Evolutionary conservation across 1,140 invertebrate genomes (phyloP).

Genomic region (Meloidogyne exigua): DNA sequence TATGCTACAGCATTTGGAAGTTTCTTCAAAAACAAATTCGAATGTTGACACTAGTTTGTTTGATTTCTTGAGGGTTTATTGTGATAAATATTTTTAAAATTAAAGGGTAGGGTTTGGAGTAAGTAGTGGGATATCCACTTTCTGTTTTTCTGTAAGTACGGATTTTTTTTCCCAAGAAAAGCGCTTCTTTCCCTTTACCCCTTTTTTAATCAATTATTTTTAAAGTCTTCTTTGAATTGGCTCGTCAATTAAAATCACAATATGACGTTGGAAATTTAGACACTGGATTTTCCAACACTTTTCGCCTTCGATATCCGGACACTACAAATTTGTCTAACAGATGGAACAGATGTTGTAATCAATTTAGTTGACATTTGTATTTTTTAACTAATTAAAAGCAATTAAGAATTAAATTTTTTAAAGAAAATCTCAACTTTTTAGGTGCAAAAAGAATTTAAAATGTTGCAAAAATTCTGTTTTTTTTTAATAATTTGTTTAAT

Average conservation of each 20-base stretch:
- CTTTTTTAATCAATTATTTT: neutral
- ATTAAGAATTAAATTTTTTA: neutral
- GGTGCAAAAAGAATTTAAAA: neutral
- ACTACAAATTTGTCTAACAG: slow-evolving; percentile 48
- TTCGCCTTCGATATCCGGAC: slow-evolving; percentile 53
- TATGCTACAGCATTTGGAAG: slow-evolving; percentile 54
- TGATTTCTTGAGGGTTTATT: slow-evolving; percentile 14
- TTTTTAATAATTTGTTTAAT: neutral
- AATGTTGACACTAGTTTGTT: slow-evolving; percentile 53
- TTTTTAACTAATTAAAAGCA: neutral
- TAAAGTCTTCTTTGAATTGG: slow-evolving; percentile 49
- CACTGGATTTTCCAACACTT: slow-evolving; percentile 38
- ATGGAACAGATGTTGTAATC: slow-evolving; percentile 56
- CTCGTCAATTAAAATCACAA: slow-evolving; percentile 55
- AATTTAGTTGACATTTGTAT: slow-evolving; percentile 9
- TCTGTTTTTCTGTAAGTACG: no score
- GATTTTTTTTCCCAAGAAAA: no score
- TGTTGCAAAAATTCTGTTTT: neutral
- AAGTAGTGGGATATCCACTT: no score
- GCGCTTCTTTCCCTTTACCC: no score
- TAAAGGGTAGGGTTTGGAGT: neutral
- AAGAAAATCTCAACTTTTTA: neutral
- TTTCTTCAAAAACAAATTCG: slow-evolving; percentile 55
- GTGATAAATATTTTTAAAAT: neutral
- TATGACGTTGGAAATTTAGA: slow-evolving; percentile 45